phyloP scores from a whole-genome alignment of 2,888 invertebrate species.

The Encarsia formosa region DNA sequence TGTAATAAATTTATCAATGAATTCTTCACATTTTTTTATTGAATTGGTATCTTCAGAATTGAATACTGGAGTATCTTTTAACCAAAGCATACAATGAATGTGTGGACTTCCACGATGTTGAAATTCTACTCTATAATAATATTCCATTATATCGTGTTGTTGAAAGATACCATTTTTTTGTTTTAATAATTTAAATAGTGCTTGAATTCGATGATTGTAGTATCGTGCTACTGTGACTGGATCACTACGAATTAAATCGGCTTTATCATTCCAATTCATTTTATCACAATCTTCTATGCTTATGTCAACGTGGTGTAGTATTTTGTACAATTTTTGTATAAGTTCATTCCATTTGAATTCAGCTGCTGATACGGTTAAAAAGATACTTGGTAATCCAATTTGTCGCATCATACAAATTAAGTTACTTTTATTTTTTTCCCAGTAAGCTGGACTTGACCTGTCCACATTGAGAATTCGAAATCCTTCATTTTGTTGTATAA shows the following conservation, averaged over 20 bases:
- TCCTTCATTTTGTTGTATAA: constrained; percentile 18
- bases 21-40: not conserved
- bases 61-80: constrained; percentile 22
- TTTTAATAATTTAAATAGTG: constrained; percentile 13
- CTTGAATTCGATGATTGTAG: constrained; percentile 18
- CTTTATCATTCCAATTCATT: constrained; percentile 24
- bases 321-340: constrained; percentile 18
- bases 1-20: constrained; percentile 14
- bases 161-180: constrained; percentile 18
- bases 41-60: not conserved
- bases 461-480: constrained; percentile 16
- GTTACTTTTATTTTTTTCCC: constrained; percentile 23
- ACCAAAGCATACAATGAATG: constrained; percentile 22
- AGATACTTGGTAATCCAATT: constrained; percentile 24
- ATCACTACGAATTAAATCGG: constrained; percentile 26
- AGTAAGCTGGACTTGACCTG: constrained; percentile 21
- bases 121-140: constrained; percentile 25
- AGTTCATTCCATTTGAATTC: constrained; percentile 26
- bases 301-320: constrained; percentile 11
- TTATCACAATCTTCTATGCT: constrained; percentile 12
- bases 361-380: constrained; percentile 26
- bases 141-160: constrained; percentile 17
- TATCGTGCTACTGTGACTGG: constrained; percentile 30
- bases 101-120: constrained; percentile 26
- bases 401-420: constrained; percentile 28